Evolutionary conservation across 2,113 vertebrate species (phyloP).

Genomic region (Cygnus atratus): DNA sequence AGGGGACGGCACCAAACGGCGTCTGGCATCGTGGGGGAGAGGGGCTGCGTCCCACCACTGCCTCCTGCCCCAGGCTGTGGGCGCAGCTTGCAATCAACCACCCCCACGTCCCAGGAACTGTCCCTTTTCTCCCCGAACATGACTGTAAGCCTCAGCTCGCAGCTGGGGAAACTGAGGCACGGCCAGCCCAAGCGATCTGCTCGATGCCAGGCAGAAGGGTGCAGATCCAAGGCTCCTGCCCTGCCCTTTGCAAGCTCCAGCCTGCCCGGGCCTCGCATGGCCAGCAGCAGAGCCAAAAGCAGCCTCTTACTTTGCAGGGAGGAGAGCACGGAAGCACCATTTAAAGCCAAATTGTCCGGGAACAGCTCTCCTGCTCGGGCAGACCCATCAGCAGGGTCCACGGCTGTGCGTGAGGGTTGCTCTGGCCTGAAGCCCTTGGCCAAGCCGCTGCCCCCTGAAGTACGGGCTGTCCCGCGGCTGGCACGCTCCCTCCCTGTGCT

Average conservation of each 20-base stretch:
- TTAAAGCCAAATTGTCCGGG: accelerated
- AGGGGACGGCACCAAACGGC: accelerated
- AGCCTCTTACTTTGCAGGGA: accelerated
- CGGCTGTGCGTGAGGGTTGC: accelerated
- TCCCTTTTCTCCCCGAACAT: not conserved
- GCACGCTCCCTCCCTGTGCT: accelerated
- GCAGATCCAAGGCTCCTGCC: not conserved
- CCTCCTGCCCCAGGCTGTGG: not conserved
- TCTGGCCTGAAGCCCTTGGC: not conserved
- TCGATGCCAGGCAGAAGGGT: accelerated
- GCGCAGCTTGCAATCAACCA: not conserved
- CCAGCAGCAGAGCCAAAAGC: not conserved
- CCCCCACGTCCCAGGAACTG: accelerated
- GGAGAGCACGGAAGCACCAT: not conserved
- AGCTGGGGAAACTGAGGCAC: not conserved
- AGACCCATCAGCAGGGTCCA: accelerated
- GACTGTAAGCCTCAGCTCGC: accelerated
- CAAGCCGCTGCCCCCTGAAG: not conserved
- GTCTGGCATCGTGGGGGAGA: accelerated
- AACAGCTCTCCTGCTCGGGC: accelerated
- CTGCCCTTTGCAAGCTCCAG: not conserved
- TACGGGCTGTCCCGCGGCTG: not conserved
- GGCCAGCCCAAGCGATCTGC: accelerated
- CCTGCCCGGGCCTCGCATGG: accelerated
- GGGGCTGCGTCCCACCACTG: not conserved